Evolutionary conservation across 2,888 invertebrate species (phyloP).

Genomic region (Diadromus collaris): DNA sequence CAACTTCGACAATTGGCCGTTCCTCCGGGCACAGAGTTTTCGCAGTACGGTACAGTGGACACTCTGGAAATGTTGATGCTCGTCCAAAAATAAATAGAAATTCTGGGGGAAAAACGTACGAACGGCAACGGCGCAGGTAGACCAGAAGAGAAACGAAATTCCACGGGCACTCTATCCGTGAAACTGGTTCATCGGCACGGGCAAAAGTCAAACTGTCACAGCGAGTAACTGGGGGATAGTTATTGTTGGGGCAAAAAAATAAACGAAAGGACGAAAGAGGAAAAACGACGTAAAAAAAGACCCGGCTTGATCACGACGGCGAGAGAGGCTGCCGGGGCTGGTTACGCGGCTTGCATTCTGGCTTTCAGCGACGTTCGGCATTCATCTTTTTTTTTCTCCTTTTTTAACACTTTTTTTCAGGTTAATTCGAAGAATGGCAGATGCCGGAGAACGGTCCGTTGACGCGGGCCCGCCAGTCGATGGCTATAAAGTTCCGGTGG

Average conservation of each 20-base stretch:
- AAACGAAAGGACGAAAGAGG: constrained; percentile 34
- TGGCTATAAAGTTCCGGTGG: constrained; percentile 36
- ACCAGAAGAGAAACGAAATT: constrained; percentile 31
- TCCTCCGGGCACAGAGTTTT: not conserved
- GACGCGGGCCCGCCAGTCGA: constrained; percentile 63
- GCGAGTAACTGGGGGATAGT: constrained; percentile 12
- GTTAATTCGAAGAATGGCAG: constrained; percentile 69
- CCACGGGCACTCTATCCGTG: not conserved
- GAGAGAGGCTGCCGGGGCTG: constrained; percentile 35
- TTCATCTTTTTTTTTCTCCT: constrained; percentile 39
- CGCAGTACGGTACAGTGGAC: not conserved
- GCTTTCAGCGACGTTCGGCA: constrained; percentile 37
- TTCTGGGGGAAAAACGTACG: not conserved
- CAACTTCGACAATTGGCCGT: not conserved
- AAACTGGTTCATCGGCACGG: constrained; percentile 1
- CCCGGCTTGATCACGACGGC: constrained; percentile 30
- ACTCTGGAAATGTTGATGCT: constrained; percentile 3
- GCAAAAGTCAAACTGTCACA: constrained; percentile 8
- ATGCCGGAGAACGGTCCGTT: constrained; percentile 61
- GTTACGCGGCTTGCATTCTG: constrained; percentile 45
- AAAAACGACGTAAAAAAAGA: constrained; percentile 25
- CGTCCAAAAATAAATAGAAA: constrained; percentile 1
- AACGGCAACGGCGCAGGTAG: constrained; percentile 3
- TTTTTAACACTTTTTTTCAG: constrained; percentile 42
- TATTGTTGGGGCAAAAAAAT: constrained; percentile 24